A percentile compares a stretch with the other conserved stretches of the same genome.
Conservation (phyloP, 2,888 invertebrate species). For the Hirtodrosophila alboralis region DNA sequence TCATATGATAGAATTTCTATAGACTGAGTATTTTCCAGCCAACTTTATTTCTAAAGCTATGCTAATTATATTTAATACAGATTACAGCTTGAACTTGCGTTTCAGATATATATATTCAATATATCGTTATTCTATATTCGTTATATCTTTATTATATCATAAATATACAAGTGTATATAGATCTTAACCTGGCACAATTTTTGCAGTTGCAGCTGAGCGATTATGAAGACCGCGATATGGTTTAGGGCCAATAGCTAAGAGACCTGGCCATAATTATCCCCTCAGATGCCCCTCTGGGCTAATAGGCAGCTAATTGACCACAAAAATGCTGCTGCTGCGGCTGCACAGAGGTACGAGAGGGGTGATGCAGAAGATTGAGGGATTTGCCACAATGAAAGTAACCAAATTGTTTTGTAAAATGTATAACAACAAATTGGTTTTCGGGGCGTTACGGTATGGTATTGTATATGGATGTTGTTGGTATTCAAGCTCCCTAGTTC, state of each 20-base stretch:
- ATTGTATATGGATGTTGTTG: conserved; percentile 21
- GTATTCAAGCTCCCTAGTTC: conserved; percentile 9
- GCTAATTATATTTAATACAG: too few species aligned
- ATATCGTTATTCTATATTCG: too few species aligned
- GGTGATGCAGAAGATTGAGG: not conserved
- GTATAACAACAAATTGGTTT: conserved; percentile 72
- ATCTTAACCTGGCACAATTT: not conserved
- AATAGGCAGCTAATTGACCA: conserved; percentile 65
- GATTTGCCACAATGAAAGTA: conserved; percentile 59
- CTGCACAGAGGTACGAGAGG: not conserved
- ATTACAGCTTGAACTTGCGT: too few species aligned
- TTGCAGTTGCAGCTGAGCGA: not conserved
- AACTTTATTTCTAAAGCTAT: too few species aligned
- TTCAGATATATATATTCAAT: too few species aligned
- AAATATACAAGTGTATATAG: too few species aligned
- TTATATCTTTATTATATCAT: too few species aligned
- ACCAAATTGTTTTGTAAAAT: conserved; percentile 62
- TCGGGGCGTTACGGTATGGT: conserved; percentile 59
- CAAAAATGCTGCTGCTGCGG: conserved; percentile 58
- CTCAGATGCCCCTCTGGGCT: conserved; percentile 15
- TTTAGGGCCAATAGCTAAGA: not conserved
- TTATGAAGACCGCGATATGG: not conserved
- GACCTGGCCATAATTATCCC: conserved; percentile 9
- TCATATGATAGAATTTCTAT: too few species aligned
- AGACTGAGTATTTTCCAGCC: too few species aligned